phyloP scores from a whole-genome alignment of 1,140 invertebrate genomes.

The Anastatus disparis region DNA sequence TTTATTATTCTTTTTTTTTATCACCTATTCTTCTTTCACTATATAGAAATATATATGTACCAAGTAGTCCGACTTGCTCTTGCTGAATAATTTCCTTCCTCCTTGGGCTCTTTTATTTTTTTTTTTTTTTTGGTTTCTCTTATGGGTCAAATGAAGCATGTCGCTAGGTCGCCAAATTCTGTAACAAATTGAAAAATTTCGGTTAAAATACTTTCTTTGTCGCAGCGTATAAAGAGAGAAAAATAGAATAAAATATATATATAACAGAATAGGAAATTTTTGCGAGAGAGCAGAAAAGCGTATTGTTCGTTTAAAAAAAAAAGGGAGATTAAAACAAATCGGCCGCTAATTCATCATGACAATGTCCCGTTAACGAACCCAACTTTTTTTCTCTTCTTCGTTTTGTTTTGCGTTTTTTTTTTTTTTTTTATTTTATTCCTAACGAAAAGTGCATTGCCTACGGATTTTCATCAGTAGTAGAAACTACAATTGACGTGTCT shows the following conservation, averaged over 20 bases:
- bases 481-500: too few species aligned
- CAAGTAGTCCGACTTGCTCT: conserved; percentile 24
- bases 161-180: conserved; percentile 64
- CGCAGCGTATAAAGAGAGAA: background rate
- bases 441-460: too few species aligned
- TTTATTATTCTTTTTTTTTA: too few species aligned
- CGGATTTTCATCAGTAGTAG: background rate
- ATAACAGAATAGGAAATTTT: conserved; percentile 24
- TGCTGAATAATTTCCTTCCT: conserved; percentile 31
- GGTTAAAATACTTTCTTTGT: conserved; percentile 43
- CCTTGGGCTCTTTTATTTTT: background rate
- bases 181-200: conserved; percentile 55
- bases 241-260: too few species aligned
- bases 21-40: too few species aligned
- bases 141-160: conserved; percentile 44
- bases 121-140: conserved; percentile 23
- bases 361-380: conserved; percentile 59
- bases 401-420: background rate
- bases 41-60: too few species aligned
- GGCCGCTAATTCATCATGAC: conserved; percentile 53
- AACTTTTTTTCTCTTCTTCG: conserved; percentile 19
- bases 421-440: too few species aligned
- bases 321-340: conserved; percentile 48
- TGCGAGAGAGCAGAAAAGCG: background rate
- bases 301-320: conserved; percentile 49